Evolutionary conservation across 2,888 invertebrate genomes (phyloP).

Genomic region (Esperia sulphurella): DNA sequence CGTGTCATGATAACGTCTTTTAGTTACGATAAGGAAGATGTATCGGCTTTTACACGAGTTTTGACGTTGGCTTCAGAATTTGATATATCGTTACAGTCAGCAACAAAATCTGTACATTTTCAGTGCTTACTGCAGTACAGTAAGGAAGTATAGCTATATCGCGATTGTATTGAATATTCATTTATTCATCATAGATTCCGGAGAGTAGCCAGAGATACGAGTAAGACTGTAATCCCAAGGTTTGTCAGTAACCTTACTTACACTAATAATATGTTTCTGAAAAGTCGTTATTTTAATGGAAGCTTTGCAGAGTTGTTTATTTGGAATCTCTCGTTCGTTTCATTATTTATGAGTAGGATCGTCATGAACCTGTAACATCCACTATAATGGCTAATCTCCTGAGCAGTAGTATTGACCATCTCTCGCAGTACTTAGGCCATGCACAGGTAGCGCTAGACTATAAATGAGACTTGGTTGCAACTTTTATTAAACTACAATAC

Average conservation of each 20-base stretch:
- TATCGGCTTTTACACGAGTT: neutral
- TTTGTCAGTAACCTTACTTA: neutral
- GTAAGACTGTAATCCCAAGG: neutral
- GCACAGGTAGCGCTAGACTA: no score
- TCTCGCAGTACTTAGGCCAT: no score
- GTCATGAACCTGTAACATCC: no score
- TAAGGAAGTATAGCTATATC: neutral
- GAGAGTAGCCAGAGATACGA: neutral
- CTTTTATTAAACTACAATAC: no score
- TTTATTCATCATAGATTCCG: neutral
- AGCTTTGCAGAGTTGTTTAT: no score
- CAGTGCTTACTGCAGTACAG: neutral
- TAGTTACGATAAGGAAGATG: neutral
- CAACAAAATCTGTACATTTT: no score
- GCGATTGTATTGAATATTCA: no score
- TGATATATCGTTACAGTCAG: neutral
- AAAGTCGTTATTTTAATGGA: neutral
- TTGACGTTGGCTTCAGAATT: neutral
- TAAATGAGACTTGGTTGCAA: no score
- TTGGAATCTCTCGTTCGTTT: no score
- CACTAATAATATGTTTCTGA: neutral
- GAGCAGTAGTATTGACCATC: no score
- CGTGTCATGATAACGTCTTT: slow-evolving; percentile 1
- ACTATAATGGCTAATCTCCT: no score
- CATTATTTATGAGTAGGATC: no score